Percentiles rank a stretch among this genome's conserved stretches.
Conservation (phyloP, 2,797 vertebrate genomes). For the Sphenodon punctatus region DNA sequence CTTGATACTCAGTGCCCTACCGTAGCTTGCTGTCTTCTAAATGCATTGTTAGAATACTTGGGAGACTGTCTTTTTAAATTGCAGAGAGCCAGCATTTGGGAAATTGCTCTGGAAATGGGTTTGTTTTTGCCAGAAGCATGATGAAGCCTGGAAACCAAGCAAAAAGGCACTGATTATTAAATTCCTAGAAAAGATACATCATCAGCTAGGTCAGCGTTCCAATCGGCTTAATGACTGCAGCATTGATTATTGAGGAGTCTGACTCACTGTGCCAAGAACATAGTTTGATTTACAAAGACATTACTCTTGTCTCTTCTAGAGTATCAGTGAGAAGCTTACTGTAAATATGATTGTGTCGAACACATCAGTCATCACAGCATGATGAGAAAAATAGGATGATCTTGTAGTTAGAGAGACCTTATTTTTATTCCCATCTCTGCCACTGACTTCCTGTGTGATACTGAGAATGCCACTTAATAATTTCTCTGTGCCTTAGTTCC, state of each 20-base stretch:
- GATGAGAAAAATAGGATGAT: not conserved
- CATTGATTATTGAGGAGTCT: conserved; percentile 3
- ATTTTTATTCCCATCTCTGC: not conserved
- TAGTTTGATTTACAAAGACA: not conserved
- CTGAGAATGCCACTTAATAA: not conserved
- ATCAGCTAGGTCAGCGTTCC: not conserved
- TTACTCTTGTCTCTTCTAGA: not conserved
- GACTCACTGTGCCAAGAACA: not conserved
- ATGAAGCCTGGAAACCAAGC: not conserved
- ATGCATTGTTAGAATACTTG: no score
- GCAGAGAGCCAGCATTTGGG: no score
- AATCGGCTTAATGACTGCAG: conserved; percentile 4
- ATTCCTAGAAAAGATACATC: not conserved
- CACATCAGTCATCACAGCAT: not conserved
- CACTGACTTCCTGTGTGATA: not conserved
- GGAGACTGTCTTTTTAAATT: no score
- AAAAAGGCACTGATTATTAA: not conserved
- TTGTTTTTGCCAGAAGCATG: not conserved
- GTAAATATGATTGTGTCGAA: not conserved
- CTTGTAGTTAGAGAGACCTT: not conserved
- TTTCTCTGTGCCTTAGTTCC: not conserved
- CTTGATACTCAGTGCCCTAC: no score
- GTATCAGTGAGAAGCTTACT: not conserved
- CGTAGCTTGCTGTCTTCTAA: no score
- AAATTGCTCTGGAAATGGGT: not conserved